phyloP scores from a whole-genome alignment of 1,140 invertebrate genomes.

The Caenorhabditis tropicalis region DNA sequence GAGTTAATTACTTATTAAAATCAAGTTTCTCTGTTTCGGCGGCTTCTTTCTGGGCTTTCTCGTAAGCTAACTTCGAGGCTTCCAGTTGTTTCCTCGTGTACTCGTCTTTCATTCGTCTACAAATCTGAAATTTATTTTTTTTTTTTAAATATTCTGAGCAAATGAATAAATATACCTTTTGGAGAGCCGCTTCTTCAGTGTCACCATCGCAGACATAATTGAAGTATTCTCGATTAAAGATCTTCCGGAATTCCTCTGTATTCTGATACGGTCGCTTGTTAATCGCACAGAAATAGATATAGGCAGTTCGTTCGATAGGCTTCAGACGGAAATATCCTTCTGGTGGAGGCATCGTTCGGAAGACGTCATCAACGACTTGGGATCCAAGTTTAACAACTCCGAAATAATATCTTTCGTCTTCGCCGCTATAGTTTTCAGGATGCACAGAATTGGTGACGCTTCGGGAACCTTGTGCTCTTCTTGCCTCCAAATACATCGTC shows the following conservation, averaged over 20 bases:
- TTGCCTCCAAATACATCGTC: background rate
- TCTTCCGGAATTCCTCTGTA: constrained; percentile 25
- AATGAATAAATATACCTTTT: background rate
- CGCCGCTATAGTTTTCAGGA: background rate
- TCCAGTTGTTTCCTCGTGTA: background rate
- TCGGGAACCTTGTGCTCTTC: constrained; percentile 1
- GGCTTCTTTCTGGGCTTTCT: constrained; percentile 42
- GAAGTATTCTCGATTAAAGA: constrained; percentile 47
- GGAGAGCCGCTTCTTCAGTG: constrained; percentile 21
- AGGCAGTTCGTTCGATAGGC: constrained; percentile 48
- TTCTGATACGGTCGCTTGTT: constrained; percentile 25
- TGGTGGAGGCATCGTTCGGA: constrained; percentile 36
- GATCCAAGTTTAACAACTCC: constrained; percentile 27
- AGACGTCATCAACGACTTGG: background rate
- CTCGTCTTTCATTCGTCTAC: background rate
- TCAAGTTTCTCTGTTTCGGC: constrained; percentile 49
- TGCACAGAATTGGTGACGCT: background rate
- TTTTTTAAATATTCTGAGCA: background rate
- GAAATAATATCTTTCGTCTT: constrained; percentile 2
- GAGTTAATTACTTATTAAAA: background rate
- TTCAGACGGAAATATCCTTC: constrained; percentile 18
- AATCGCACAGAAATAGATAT: constrained; percentile 44
- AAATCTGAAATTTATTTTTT: constrained; percentile 5
- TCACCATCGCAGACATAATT: constrained; percentile 12
- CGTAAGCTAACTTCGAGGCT: constrained; percentile 6